A percentile compares a stretch with the other conserved stretches of the same genome.
Conservation (phyloP, 2,888 invertebrate genomes). For the Drosophila paramelanica region DNA sequence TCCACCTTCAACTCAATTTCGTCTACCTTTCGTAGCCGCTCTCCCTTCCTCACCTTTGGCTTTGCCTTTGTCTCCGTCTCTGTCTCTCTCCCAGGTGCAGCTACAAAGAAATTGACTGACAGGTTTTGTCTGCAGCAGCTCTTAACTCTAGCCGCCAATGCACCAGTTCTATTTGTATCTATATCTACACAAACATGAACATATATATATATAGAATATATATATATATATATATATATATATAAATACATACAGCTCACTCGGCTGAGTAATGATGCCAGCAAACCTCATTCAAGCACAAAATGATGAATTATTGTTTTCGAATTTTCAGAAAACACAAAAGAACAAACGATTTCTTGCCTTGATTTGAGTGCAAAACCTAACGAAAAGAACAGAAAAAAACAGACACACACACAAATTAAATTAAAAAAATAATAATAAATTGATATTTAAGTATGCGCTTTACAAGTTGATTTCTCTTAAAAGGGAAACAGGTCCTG, state of each 20-base stretch:
- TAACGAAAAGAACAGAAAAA: not conserved
- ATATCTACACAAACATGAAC: too few species aligned
- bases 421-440: conserved; percentile 40
- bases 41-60: too few species aligned
- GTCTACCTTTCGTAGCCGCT: too few species aligned
- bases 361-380: not conserved
- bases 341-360: conserved; percentile 10
- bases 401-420: too few species aligned
- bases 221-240: too few species aligned
- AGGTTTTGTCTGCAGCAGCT: conserved; percentile 57
- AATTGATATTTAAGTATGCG: conserved; percentile 69
- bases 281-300: conserved; percentile 28
- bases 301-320: conserved; percentile 70
- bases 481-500: not conserved
- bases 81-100: not conserved
- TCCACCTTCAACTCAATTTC: conserved; percentile 18
- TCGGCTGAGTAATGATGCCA: conserved; percentile 13
- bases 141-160: conserved; percentile 31
- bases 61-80: not conserved
- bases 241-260: not conserved
- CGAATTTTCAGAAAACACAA: conserved; percentile 37
- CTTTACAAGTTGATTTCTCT: conserved; percentile 50
- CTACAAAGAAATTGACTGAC: conserved; percentile 57
- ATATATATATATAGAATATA: too few species aligned
- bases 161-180: conserved; percentile 4